These are phyloP conservation scores for Scaptodrosophila lebanonensis DNA, from an alignment of 1,140 invertebrate genomes.

Conservation along the genomic window DNA sequence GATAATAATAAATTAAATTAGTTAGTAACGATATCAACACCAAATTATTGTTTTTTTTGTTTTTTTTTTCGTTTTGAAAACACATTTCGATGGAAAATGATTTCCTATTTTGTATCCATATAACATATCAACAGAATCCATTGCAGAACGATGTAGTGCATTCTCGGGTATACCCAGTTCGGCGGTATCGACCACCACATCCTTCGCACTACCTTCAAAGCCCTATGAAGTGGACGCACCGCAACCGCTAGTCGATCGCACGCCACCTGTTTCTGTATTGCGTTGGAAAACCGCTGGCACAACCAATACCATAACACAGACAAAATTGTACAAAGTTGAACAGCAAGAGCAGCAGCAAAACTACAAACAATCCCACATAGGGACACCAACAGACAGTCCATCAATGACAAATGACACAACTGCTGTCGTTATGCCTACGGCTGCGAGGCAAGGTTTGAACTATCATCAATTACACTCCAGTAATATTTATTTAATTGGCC, in stretches of 20 bases:
- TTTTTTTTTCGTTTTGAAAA: constrained; percentile 37
- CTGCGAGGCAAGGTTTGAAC: constrained; percentile 77
- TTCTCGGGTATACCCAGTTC: constrained; percentile 78
- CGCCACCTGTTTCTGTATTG: constrained; percentile 78
- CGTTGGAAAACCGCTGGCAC: constrained; percentile 74
- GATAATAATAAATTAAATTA: no score
- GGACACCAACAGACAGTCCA: constrained; percentile 29
- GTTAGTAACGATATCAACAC: no score
- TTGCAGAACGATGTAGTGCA: constrained; percentile 79
- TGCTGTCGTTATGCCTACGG: constrained; percentile 58
- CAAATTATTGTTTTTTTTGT: constrained; percentile 30
- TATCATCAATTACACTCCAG: no score
- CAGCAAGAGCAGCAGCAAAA: constrained; percentile 37
- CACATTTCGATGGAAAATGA: no score
- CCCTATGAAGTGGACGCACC: constrained; percentile 78
- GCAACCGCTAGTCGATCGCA: constrained; percentile 78
- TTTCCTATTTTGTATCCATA: constrained; percentile 54
- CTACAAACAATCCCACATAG: constrained; percentile 21
- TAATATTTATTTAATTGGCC: no score
- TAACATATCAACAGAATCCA: constrained; percentile 71
- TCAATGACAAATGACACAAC: constrained; percentile 45
- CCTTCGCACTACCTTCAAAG: constrained; percentile 58
- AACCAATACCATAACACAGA: constrained; percentile 44
- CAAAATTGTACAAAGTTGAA: constrained; percentile 51
- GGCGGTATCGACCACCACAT: constrained; percentile 67